phyloP scores from a whole-genome alignment of 2,888 invertebrate species.

The Cremastobaeus sp. region DNA sequence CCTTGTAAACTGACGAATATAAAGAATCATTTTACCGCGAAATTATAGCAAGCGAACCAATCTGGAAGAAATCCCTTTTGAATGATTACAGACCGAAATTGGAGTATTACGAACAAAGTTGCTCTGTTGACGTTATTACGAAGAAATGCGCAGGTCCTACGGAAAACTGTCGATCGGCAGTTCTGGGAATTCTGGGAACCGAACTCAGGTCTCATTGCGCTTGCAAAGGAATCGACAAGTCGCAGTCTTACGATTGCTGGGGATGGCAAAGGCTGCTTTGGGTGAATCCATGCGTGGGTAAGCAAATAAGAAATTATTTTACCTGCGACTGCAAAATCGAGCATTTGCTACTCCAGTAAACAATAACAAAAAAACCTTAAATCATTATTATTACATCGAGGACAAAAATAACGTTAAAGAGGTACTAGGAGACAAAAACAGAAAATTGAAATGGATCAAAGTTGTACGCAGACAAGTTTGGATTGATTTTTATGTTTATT shows the following conservation, averaged over 20 bases:
- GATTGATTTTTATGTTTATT: too few relatives aligned
- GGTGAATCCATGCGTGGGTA: conserved; percentile 96
- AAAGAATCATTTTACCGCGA: too few relatives aligned
- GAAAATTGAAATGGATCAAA: too few relatives aligned
- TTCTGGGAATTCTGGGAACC: conserved; percentile 93
- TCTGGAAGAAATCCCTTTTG: too few relatives aligned
- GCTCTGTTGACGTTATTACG: conserved; percentile 93
- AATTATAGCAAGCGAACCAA: too few relatives aligned
- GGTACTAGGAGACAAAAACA: too few relatives aligned
- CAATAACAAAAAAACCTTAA: too few relatives aligned
- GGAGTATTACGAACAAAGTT: conserved; percentile 93
- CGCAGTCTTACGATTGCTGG: conserved; percentile 91
- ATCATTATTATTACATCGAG: too few relatives aligned
- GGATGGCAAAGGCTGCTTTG: conserved; percentile 94
- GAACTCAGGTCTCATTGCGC: conserved; percentile 91
- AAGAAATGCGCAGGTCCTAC: conserved; percentile 93
- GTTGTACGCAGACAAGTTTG: too few relatives aligned
- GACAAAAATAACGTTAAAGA: too few relatives aligned
- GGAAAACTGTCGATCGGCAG: conserved; percentile 90
- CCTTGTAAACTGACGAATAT: too few relatives aligned
- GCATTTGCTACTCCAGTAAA: not conserved
- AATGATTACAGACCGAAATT: conserved; percentile 86
- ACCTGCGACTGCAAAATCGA: too few relatives aligned
- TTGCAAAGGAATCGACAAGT: conserved; percentile 91
- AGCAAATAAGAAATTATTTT: conserved; percentile 75